Percentiles rank a stretch among this genome's conserved stretches.
Conservation (phyloP, 2,888 invertebrate genomes). For the Acleris laterana region DNA sequence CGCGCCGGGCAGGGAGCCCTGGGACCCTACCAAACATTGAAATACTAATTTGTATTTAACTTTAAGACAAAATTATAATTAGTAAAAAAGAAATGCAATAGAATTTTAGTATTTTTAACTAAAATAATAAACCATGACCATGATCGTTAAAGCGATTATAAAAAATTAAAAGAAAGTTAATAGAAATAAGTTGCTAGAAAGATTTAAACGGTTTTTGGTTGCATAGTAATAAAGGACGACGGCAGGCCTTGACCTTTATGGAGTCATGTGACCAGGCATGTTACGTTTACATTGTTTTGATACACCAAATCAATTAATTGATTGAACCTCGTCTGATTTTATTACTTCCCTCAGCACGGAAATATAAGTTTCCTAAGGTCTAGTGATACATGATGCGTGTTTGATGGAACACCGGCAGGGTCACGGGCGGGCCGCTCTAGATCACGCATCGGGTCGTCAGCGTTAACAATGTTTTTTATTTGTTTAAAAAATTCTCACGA, state of each 20-base stretch:
- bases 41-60: background rate
- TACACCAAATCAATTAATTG: slow-evolving; percentile 40
- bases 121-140: too few species aligned
- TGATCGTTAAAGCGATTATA: too few species aligned
- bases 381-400: slow-evolving; percentile 21
- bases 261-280: slow-evolving; percentile 21
- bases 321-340: slow-evolving; percentile 44
- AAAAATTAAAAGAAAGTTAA: too few species aligned
- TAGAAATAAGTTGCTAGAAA: background rate
- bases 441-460: background rate
- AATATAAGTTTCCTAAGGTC: slow-evolving; percentile 34
- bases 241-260: slow-evolving; percentile 27
- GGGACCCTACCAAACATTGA: slow-evolving; percentile 5
- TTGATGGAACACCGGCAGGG: slow-evolving; percentile 10
- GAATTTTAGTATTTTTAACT: too few species aligned
- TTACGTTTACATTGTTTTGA: slow-evolving; percentile 30
- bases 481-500: too few species aligned
- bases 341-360: slow-evolving; percentile 44
- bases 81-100: too few species aligned
- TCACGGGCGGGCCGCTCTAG: slow-evolving; percentile 17
- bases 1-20: slow-evolving; percentile 24
- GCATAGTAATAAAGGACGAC: slow-evolving; percentile 11
- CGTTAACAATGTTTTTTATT: background rate
- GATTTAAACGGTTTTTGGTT: background rate
- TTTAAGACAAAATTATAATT: too few species aligned